Percentiles rank a stretch among this genome's conserved stretches.
phyloP scores from a whole-genome alignment of 2,113 vertebrate genomes.

The Nematolebias whitei region DNA sequence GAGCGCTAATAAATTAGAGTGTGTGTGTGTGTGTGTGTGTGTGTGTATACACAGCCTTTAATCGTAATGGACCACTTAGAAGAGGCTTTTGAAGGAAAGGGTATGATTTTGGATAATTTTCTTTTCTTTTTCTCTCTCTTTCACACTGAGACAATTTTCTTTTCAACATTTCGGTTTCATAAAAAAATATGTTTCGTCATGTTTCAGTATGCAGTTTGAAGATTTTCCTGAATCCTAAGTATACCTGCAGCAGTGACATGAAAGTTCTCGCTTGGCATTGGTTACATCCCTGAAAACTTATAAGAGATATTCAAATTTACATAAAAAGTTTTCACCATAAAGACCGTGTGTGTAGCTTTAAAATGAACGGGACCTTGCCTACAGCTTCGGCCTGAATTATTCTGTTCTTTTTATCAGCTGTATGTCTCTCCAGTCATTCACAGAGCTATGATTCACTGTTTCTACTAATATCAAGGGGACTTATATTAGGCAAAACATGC shows the following conservation, averaged over 20 bases:
- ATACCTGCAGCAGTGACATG: not conserved
- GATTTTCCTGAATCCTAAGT: not conserved
- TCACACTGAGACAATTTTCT: not conserved
- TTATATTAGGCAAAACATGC: no score
- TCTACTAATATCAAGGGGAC: no score
- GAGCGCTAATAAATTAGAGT: slow-evolving; percentile 8
- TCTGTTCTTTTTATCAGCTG: no score
- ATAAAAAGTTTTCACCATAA: not conserved
- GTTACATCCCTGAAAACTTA: not conserved
- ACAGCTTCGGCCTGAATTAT: no score
- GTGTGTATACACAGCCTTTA: not conserved
- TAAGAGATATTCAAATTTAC: no score
- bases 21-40: not conserved
- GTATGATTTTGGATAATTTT: slow-evolving; percentile 10
- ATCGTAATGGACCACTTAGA: not conserved
- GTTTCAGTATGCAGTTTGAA: not conserved
- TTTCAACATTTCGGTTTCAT: not conserved
- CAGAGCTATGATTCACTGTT: no score
- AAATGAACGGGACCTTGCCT: not conserved
- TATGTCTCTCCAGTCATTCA: no score
- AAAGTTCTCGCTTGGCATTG: not conserved
- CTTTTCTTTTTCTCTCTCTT: not conserved
- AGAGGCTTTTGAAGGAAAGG: not conserved
- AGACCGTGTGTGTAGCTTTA: not conserved
- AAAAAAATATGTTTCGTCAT: not conserved